phyloP scores from a whole-genome alignment of 2,888 invertebrate genomes.

The Rhodophaea formosa region DNA sequence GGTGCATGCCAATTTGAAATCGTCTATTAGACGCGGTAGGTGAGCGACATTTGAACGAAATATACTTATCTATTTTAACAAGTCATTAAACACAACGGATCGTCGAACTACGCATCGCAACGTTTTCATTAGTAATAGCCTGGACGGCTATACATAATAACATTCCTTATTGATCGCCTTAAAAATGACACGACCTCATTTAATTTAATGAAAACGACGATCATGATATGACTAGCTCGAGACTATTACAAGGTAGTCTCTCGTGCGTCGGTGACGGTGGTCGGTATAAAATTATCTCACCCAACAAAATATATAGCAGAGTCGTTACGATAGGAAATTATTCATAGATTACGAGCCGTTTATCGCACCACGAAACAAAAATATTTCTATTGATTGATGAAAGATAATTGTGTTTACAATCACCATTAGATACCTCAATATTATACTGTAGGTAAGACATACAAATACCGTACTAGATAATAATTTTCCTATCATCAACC shows the following conservation, averaged over 20 bases:
- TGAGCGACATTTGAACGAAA: slow-evolving; percentile 68
- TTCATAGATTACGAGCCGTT: neutral
- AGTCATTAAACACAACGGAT: slow-evolving; percentile 47
- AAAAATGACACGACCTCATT: slow-evolving; percentile 13
- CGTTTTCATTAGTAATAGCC: neutral
- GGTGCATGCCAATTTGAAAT: slow-evolving; percentile 62
- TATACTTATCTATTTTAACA: slow-evolving; percentile 61
- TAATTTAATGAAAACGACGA: slow-evolving; percentile 10
- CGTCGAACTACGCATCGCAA: slow-evolving; percentile 12
- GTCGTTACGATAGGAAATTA: slow-evolving; percentile 1
- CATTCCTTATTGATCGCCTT: slow-evolving; percentile 7
- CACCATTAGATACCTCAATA: neutral
- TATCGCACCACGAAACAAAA: neutral
- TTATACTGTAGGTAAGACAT: neutral
- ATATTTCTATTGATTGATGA: neutral
- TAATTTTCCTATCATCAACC: no score
- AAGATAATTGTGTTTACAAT: slow-evolving; percentile 4
- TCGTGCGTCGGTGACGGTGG: neutral
- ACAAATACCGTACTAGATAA: no score
- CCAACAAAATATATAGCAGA: neutral
- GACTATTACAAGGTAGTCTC: slow-evolving; percentile 4
- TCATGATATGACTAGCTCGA: neutral
- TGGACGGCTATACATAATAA: neutral
- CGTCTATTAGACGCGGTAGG: slow-evolving; percentile 58
- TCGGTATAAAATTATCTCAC: slow-evolving; percentile 6